phyloP scores from a whole-genome alignment of 2,797 vertebrate species.

The Enteromius thamalakanensis region DNA sequence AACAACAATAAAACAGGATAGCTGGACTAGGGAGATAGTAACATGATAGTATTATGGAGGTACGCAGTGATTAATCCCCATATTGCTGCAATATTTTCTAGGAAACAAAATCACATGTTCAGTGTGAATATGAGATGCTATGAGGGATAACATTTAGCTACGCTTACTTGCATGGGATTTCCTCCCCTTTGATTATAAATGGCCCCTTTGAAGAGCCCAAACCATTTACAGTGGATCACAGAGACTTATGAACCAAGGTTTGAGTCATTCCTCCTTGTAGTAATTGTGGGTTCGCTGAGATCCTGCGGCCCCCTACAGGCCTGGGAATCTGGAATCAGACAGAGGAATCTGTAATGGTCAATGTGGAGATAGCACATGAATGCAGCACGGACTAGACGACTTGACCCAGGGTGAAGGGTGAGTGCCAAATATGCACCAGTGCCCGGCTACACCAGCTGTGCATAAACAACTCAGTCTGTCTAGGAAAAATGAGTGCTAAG shows the following conservation, averaged over 20 bases:
- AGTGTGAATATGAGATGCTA: slow-evolving; percentile 47
- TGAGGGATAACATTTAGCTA: slow-evolving; percentile 41
- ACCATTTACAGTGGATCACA: slow-evolving; percentile 48
- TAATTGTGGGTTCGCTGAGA: slow-evolving; percentile 61
- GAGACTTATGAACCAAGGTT: slow-evolving; percentile 56
- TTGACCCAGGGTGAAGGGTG: slow-evolving; percentile 33
- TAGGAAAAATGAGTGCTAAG: not conserved
- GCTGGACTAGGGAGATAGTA: slow-evolving; percentile 8
- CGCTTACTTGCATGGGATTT: slow-evolving; percentile 32
- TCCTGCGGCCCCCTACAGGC: slow-evolving; percentile 49
- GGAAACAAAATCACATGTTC: slow-evolving; percentile 37
- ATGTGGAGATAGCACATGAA: slow-evolving; percentile 58
- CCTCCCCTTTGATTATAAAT: slow-evolving; percentile 47
- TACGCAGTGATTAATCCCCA: slow-evolving; percentile 23
- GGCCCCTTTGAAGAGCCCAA: slow-evolving; percentile 46
- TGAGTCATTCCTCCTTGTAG: slow-evolving; percentile 67
- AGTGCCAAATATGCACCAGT: slow-evolving; percentile 27
- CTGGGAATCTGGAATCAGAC: slow-evolving; percentile 25
- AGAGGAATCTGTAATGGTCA: slow-evolving; percentile 11
- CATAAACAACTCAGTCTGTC: not conserved
- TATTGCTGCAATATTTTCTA: slow-evolving; percentile 39
- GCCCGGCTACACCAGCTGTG: not conserved
- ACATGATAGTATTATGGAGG: slow-evolving; percentile 6
- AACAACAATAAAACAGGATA: slow-evolving; percentile 48
- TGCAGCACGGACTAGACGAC: slow-evolving; percentile 58